Base-by-base conservation (phyloP, 2,113 vertebrate genomes). In the Petrocephalus zakoni region DNA sequence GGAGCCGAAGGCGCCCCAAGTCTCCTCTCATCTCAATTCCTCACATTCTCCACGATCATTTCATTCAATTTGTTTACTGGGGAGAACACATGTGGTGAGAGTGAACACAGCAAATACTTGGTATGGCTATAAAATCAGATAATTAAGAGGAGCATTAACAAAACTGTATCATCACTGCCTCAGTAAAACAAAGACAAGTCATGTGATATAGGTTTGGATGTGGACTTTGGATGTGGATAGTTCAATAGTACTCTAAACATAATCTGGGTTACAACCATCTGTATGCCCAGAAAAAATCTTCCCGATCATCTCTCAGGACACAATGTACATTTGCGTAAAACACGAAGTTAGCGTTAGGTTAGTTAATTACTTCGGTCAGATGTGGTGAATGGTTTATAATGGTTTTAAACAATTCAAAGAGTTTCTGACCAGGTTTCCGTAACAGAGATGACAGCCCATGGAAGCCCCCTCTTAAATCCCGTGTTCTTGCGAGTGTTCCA, bases 61-160 rank as follows among this genome's bases (percentile, higher is more conserved):
- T 29, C 19, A 46, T 47, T 49, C 81, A 83, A 49, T 83, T 83
- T 83, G 81, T 83, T 83, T 49, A 49, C 81, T n/a, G 81, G 81
- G 22, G 81, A 49, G 37, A 83, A n/a, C 37, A 49, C 81, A 49
- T 82, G 81, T 8, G 7, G 46, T 42, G 37, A 83, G 46, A 21
- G 37, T 49, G 17, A 83, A 49, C 81, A 83, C 21, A 83, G n/a
- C 81, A 46, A 83, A 83, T 49, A 49, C 22, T 49, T 46, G 81
- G 42, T n/a, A 42, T 83, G 21, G 21, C 46, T 49, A 83, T 83
- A 49, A 46, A 83, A 83, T 47, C 37, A 47, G 42, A 8, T 42
- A 47, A 49, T 51, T 83, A 83, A 25, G 81, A 11, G 49, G 37
- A 49, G 37, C 8, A 49, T 83, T n/a, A 83, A 47, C 46, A 49